phyloP scores from a whole-genome alignment of 2,113 vertebrate genomes.

The Formicarius rufipectus region DNA sequence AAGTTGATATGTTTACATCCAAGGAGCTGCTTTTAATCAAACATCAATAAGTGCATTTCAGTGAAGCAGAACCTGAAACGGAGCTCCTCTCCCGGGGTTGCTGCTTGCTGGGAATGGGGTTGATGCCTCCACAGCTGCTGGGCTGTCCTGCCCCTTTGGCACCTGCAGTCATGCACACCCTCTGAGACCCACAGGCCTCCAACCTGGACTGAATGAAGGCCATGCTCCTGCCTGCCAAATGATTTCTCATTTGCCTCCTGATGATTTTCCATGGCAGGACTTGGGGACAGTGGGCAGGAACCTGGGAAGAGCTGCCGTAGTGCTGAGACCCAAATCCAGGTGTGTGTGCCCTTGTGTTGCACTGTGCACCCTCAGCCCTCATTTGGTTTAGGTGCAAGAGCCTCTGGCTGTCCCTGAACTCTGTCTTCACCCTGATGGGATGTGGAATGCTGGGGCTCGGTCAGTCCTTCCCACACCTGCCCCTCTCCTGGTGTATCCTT shows the following conservation, averaged over 20 bases:
- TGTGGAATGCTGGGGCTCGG: fast-evolving
- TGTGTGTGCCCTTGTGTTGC: too few species aligned
- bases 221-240: background rate
- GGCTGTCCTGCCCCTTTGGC: background rate
- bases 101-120: background rate
- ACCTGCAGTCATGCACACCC: fast-evolving
- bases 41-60: conserved; percentile 57
- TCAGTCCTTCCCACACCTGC: background rate
- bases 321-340: background rate
- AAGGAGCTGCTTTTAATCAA: conserved; percentile 63
- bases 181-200: background rate
- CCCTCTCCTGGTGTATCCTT: fast-evolving
- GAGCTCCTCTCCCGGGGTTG: background rate
- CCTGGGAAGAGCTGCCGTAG: fast-evolving
- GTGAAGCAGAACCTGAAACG: background rate
- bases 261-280: background rate
- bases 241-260: fast-evolving
- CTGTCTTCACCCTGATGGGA: fast-evolving
- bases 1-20: conserved; percentile 54
- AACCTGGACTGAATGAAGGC: background rate
- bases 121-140: background rate
- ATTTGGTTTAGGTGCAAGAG: background rate
- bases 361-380: background rate
- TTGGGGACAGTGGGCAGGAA: background rate
- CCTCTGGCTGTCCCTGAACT: fast-evolving